Conservation (phyloP, 2,797 vertebrate species). For the Molossus alvarezi region DNA sequence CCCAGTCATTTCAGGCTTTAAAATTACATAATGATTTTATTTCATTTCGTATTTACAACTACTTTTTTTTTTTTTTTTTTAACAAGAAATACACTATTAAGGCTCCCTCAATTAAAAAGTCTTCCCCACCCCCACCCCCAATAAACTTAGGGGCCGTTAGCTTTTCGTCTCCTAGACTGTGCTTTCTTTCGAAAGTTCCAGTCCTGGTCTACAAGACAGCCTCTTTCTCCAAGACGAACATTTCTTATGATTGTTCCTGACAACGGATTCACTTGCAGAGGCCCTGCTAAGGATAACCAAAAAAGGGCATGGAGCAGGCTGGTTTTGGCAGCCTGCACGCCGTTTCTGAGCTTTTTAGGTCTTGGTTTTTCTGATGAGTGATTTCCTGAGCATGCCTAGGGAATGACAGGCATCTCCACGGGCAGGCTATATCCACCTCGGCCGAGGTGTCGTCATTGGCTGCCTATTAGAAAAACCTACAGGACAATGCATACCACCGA, state of each 20-base stretch:
- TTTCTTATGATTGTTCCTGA: conserved; percentile 95
- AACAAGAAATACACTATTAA: conserved; percentile 75
- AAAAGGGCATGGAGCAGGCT: conserved; percentile 94
- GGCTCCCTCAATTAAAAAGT: neutral
- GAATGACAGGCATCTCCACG: conserved; percentile 93
- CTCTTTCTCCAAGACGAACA: conserved; percentile 93
- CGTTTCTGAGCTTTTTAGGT: conserved; percentile 92
- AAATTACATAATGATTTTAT: conserved; percentile 68
- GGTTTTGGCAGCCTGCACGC: conserved; percentile 91
- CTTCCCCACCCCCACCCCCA: conserved; percentile 46
- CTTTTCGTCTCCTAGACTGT: conserved; percentile 73
- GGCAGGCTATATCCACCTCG: conserved; percentile 91
- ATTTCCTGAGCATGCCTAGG: conserved; percentile 92
- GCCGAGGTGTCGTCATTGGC: conserved; percentile 89
- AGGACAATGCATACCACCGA: conserved; percentile 92
- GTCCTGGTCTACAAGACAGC: conserved; percentile 88
- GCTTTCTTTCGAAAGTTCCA: conserved; percentile 85
- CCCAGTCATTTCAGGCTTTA: conserved; percentile 82
- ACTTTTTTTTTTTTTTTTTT: conserved; percentile 24
- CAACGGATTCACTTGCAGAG: conserved; percentile 95
- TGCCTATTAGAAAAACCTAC: conserved; percentile 90
- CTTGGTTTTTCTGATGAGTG: conserved; percentile 92
- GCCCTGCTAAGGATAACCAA: conserved; percentile 94
- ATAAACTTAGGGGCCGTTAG: conserved; percentile 80
- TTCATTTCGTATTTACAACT: conserved; percentile 85